Evolutionary conservation across 2,113 vertebrate species (phyloP).

Genomic region (Nerophis ophidion): DNA sequence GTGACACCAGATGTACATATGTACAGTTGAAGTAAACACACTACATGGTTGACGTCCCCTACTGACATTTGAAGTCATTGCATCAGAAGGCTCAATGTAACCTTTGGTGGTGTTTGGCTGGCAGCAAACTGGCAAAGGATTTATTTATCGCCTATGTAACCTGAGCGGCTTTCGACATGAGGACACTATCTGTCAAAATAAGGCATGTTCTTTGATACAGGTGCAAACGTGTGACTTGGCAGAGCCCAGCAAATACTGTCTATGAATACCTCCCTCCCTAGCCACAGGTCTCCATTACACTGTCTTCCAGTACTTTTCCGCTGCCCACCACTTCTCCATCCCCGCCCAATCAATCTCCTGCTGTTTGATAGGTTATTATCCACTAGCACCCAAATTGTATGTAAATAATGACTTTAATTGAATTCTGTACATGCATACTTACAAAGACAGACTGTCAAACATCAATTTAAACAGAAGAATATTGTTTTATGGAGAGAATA

Average conservation of each 20-base stretch:
- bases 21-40: background rate
- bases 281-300: background rate
- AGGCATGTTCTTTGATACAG: constrained; percentile 9
- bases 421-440: background rate
- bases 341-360: background rate
- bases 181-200: constrained; percentile 3
- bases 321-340: constrained; percentile 3
- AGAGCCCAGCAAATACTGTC: background rate
- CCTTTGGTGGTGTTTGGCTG: background rate
- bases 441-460: background rate
- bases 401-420: background rate
- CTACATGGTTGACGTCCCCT: background rate
- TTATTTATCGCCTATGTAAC: background rate
- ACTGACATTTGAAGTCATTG: background rate
- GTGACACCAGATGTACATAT: background rate
- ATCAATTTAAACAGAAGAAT: background rate
- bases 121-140: constrained; percentile 4
- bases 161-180: background rate
- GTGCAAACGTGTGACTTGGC: constrained; percentile 13
- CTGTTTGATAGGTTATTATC: background rate
- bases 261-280: constrained; percentile 3
- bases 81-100: background rate
- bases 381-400: background rate
- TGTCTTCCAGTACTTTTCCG: constrained; percentile 54
- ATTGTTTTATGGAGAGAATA: too few species aligned